Base-by-base conservation (phyloP, 1,140 invertebrate species). In the Ceratoteleas bidentatus region DNA sequence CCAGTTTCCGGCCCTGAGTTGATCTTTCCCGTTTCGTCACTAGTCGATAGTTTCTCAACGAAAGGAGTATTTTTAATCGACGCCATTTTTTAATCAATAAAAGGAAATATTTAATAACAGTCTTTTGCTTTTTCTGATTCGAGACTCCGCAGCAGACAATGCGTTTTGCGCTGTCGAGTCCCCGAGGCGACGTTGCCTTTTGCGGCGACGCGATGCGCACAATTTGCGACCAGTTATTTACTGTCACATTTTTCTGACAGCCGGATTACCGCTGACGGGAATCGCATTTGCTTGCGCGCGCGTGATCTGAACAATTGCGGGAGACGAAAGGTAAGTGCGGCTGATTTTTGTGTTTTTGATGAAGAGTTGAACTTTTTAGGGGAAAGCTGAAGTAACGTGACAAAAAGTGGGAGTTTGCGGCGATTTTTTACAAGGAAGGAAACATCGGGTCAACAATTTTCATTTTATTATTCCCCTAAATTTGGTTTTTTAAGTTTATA, bases 51-150 rank as follows among this genome's bases (percentile, higher is more conserved):
- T 70, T 79, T 79, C 61, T 65, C 72, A 72, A 79, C 13, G 47
- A 79, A 79, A 72, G 62, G 32, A 73, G 68, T 79, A 79, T 79
- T 79, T 79, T 79, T 79, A 79, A 79, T 79, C 76, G 76, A 79
- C 13, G 66, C 60, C 68, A 73, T 79, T 79, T 79, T 79, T 73
- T 79, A 79, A 73, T 79, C 76, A 79, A 79, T 79, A 79, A 79
- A 79, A 79, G 61, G 45, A 73, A 79, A 79, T 79, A 73, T 79
- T 79, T 79, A 73, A 79, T 79, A 79, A 79, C 54, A 79, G 24
- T 4, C 24, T 47, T 32, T 43, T 11, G 16, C 10, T 50, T 16
- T 53, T 24, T 64, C 61, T 76, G 34, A 72, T 81, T 49, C 10
- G 9, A 65, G 40, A 52, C 50, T 45, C 50, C 11, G 15, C 16